phyloP scores from a whole-genome alignment of 2,797 vertebrate species.

The Gastrophryne carolinensis region DNA sequence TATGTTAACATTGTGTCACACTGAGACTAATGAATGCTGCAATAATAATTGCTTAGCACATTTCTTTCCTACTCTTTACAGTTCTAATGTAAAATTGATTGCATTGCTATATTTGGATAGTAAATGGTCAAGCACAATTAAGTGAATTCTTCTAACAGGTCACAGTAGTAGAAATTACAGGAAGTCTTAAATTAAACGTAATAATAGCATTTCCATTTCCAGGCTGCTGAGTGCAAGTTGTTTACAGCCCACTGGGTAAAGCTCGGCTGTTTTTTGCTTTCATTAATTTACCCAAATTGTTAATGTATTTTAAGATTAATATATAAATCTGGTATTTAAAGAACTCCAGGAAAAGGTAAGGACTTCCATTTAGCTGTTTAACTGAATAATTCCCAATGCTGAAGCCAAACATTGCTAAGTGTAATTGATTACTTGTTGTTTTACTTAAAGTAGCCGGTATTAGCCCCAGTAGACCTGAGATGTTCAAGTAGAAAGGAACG shows the following conservation, averaged over 20 bases:
- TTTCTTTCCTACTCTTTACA: not conserved
- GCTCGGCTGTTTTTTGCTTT: not conserved
- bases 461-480: too few species aligned
- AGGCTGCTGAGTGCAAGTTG: not conserved
- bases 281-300: not conserved
- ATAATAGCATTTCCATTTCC: not conserved
- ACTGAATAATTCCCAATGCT: too few species aligned
- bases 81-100: not conserved
- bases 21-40: not conserved
- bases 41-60: slow-evolving; percentile 6
- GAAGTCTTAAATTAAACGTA: not conserved
- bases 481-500: too few species aligned
- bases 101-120: not conserved
- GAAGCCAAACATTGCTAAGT: too few species aligned
- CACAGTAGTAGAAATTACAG: not conserved
- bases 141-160: not conserved
- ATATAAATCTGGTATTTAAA: not conserved
- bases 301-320: not conserved
- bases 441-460: too few species aligned
- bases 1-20: not conserved
- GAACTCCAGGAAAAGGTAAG: not conserved
- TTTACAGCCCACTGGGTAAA: not conserved
- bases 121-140: not conserved
- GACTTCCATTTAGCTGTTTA: not conserved
- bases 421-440: too few species aligned